Conservation (phyloP, 2,888 invertebrate species). For the Sussaba pulchella region DNA sequence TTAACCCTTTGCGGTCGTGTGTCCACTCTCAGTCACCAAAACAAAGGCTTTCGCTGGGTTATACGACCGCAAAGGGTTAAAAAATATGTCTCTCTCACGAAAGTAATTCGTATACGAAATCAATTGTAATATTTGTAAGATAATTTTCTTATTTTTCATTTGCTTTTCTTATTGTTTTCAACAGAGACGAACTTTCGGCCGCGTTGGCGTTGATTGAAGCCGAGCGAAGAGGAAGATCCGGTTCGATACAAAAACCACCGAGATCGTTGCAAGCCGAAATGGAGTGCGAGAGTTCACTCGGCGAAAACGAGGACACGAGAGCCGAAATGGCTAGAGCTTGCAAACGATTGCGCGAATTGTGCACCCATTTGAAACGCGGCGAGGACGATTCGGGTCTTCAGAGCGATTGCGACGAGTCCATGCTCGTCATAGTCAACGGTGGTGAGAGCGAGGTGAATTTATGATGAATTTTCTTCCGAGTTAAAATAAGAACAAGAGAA, state of each 20-base stretch:
- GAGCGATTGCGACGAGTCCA: constrained; percentile 83
- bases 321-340: constrained; percentile 85
- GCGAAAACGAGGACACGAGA: constrained; percentile 83
- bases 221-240: constrained; percentile 81
- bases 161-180: no score
- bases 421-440: constrained; percentile 80
- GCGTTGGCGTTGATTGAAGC: constrained; percentile 84
- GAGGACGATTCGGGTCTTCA: constrained; percentile 87
- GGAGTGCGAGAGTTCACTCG: constrained; percentile 90
- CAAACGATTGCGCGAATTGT: constrained; percentile 90
- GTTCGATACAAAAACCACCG: constrained; percentile 84
- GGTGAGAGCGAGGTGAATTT: constrained; percentile 80
- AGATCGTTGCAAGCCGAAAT: constrained; percentile 95
- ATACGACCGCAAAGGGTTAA: no score
- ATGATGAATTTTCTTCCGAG: no score
- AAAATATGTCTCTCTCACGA: no score
- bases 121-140: no score
- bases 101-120: no score
- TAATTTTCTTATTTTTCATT: no score
- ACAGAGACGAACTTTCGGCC: constrained; percentile 80
- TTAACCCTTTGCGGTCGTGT: no score
- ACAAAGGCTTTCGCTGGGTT: no score
- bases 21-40: no score
- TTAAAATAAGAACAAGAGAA: no score
- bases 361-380: constrained; percentile 90